Base-by-base conservation (phyloP, 2,113 vertebrate genomes). In the Cygnus buccinator region DNA sequence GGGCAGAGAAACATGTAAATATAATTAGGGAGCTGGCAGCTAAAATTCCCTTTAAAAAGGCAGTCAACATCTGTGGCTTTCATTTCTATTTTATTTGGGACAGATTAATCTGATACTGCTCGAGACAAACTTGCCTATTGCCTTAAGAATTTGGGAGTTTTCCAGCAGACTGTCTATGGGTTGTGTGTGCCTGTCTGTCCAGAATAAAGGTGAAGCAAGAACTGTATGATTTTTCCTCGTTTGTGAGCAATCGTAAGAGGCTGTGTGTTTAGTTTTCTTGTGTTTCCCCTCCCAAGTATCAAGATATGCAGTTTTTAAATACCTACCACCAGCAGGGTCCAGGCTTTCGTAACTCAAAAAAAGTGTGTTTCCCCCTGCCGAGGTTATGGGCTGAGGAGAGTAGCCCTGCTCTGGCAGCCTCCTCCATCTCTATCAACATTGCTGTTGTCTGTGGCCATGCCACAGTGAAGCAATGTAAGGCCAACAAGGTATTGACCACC, bases 1-100 rank as follows among this genome's bases (percentile, higher is more conserved):
- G 46, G 80, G 89, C 67, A 95, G 55, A 95, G 89, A 97, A 96
- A 97, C 74, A 48, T 84, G 68, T 82, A 93, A 97, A 95, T 68
- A 74, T 78, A 95, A 76, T 85, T 94, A 95, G 74, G 52, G n/a
- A 55, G 80, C 77, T 88, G 88, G 74, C 94, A 95, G 87, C 67
- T 96, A 90, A 93, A 96, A 89, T 81, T 80, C 66, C 61, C 26
- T 93, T 96, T 85, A 48, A 93, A 93, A 94, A 80, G 25, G 21
- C 48, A 65, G 48, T 85, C 39, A 48, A 74, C 35, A 20, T 93
- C 61, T 90, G 35, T 77, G 71, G 54, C 72, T 94, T 95, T 84
- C 26, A 65, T 80, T 94, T 90, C 72, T 94, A 28, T 96, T 93
- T 87, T 89, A 83, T 92, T 94, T 95, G 70, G 59, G 75, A 20